Evolutionary conservation across 2,888 invertebrate species (phyloP).

Genomic region (Drosophila imparisetae): DNA sequence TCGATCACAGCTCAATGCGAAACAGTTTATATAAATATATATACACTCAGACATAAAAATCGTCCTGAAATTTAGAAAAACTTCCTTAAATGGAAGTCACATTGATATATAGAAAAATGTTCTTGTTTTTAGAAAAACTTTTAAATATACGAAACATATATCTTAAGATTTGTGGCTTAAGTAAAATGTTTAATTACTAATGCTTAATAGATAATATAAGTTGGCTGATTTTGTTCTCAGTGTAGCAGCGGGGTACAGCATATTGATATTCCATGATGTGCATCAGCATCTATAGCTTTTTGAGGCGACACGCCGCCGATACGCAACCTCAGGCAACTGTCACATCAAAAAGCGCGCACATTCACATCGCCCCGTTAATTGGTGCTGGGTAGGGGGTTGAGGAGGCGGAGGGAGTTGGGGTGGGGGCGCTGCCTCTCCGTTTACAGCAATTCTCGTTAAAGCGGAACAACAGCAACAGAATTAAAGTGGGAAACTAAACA

Average conservation of each 20-base stretch:
- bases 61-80: neutral
- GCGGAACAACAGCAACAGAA: slow-evolving; percentile 40
- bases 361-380: slow-evolving; percentile 78
- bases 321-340: slow-evolving; percentile 58
- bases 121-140: neutral
- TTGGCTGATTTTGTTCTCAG: neutral
- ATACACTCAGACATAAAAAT: neutral
- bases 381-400: slow-evolving; percentile 52
- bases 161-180: neutral
- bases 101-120: neutral
- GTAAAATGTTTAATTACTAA: neutral
- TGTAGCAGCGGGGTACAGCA: neutral
- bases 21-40: neutral
- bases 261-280: slow-evolving; percentile 19
- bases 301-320: slow-evolving; percentile 38
- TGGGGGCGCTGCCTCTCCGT: slow-evolving; percentile 34
- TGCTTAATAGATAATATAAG: neutral
- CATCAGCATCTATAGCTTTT: slow-evolving; percentile 30
- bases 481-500: slow-evolving; percentile 58
- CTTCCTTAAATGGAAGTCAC: neutral
- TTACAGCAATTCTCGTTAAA: slow-evolving; percentile 72
- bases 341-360: slow-evolving; percentile 79
- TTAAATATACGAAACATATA: neutral
- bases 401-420: neutral
- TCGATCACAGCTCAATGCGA: slow-evolving; percentile 6